Base-by-base conservation (phyloP, 2,888 invertebrate species). In the Troilus luridus region DNA sequence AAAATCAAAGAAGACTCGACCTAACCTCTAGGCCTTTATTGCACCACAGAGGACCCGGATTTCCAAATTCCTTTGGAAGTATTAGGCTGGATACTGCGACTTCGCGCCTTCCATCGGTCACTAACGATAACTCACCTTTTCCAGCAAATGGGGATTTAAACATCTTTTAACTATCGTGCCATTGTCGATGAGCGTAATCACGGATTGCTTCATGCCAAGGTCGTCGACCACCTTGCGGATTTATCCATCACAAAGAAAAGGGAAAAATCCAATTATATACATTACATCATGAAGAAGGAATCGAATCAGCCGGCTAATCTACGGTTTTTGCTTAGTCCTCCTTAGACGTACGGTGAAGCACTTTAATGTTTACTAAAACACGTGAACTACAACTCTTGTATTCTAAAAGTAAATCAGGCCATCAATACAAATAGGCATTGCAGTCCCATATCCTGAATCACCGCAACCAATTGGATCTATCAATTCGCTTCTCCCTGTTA, bases 131-230 rank as follows among this genome's bases (percentile, higher is more conserved):
- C 56, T 85, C 85, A 85, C n/a, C 85, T 12, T 56, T 58, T n/a
- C 85, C 14, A 85, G 85, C 85, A 85, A 56, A 85, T 85, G 85
- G 85, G 85, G 85, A 85, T 85, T 85, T 85, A 85, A 85, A 85
- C 85, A 85, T 56, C 85, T 85, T 85, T 85, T 85, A 85, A 85
- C 85, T 85, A 85, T 85, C 85, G 41, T 21, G 85, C 85, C 56
- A 85, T 77, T 77, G 72, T 77, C 17, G 56, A 85, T 21, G n/a
- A 11, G 21, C 0, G 56, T 85, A 85, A 85, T 85, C 56, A 6
- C n/a, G 56, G 21, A 56, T 85, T 85, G 85, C 85, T n/a, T 77
- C 85, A 85, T 21, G 0, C 85, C 85, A 85, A 85, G 85, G 85
- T 54, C 85, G 56, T 56, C 85, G n/a, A n/a, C 56, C 56, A 56